phyloP scores from a whole-genome alignment of 2,113 vertebrate genomes.

The Lutjanus erythropterus region DNA sequence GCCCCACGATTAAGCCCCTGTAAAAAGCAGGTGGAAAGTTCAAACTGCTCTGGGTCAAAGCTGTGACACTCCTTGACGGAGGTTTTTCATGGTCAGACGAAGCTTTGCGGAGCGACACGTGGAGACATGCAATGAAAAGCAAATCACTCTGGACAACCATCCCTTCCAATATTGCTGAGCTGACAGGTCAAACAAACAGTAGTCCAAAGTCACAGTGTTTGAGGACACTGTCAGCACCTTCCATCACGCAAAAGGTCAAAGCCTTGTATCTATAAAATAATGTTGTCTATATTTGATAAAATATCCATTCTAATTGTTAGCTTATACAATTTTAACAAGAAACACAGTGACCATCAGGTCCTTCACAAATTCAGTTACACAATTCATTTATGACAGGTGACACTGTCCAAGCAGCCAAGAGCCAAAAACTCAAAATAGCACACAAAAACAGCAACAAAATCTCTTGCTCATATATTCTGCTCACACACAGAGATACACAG shows the following conservation, averaged over 20 bases:
- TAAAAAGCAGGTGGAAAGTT: slow-evolving; percentile 52
- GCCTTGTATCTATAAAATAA: not conserved
- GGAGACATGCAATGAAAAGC: slow-evolving; percentile 27
- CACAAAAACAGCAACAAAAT: slow-evolving; percentile 27
- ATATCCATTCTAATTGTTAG: not conserved
- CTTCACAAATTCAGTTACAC: slow-evolving; percentile 10
- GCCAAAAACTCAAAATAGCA: slow-evolving; percentile 39
- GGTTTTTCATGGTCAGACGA: slow-evolving; percentile 22
- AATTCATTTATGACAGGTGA: slow-evolving; percentile 32
- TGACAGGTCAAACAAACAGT: slow-evolving; percentile 30
- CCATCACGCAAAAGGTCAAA: slow-evolving; percentile 15
- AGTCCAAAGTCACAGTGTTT: slow-evolving; percentile 20
- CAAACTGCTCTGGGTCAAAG: slow-evolving; percentile 40
- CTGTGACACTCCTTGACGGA: not conserved
- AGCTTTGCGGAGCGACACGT: slow-evolving; percentile 23
- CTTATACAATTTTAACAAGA: slow-evolving; percentile 9
- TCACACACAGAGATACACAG: slow-evolving; percentile 3
- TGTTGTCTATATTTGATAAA: not conserved
- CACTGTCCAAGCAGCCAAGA: slow-evolving; percentile 36
- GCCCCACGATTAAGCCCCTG: slow-evolving; percentile 25
- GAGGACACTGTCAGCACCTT: slow-evolving; percentile 2
- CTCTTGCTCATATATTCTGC: slow-evolving; percentile 1
- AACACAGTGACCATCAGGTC: not conserved
- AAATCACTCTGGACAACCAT: slow-evolving; percentile 23
- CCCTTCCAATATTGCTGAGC: slow-evolving; percentile 22